Conservation (phyloP, 1,140 invertebrate genomes). For the Anastrepha ludens region DNA sequence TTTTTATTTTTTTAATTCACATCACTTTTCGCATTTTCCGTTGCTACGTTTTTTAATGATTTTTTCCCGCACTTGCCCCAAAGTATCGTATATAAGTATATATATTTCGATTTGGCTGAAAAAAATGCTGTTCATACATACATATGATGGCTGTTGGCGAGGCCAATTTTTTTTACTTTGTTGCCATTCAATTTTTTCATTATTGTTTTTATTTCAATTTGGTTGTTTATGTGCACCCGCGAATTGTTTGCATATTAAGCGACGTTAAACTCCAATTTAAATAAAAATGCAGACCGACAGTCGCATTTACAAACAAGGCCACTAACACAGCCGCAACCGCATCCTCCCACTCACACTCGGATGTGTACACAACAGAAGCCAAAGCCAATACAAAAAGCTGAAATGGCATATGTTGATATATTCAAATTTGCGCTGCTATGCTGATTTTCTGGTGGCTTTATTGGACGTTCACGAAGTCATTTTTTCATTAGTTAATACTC, state of each 20-base stretch:
- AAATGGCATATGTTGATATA: conserved; percentile 9
- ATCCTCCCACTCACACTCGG: not conserved
- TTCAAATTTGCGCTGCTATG: not conserved
- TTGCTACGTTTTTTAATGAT: not conserved
- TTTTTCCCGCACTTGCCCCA: not conserved
- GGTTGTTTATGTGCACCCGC: not conserved
- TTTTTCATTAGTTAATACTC: too few species aligned
- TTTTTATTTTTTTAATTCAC: not conserved
- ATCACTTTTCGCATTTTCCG: not conserved
- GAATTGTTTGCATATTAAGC: conserved; percentile 49
- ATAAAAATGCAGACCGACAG: conserved; percentile 18
- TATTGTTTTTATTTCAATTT: not conserved
- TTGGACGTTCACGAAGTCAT: too few species aligned
- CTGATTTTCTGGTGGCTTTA: not conserved
- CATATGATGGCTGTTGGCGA: not conserved
- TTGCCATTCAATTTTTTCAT: not conserved
- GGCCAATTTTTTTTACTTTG: not conserved
- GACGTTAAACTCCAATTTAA: conserved; percentile 44
- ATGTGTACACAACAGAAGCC: not conserved
- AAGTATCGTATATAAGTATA: too few species aligned
- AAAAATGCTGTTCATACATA: not conserved
- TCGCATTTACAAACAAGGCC: not conserved
- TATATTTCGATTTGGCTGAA: not conserved
- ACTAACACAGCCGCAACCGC: not conserved
- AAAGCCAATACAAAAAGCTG: not conserved